Evolutionary conservation across 2,113 vertebrate species (phyloP).

Genomic region (Glaucidium brasilianum): DNA sequence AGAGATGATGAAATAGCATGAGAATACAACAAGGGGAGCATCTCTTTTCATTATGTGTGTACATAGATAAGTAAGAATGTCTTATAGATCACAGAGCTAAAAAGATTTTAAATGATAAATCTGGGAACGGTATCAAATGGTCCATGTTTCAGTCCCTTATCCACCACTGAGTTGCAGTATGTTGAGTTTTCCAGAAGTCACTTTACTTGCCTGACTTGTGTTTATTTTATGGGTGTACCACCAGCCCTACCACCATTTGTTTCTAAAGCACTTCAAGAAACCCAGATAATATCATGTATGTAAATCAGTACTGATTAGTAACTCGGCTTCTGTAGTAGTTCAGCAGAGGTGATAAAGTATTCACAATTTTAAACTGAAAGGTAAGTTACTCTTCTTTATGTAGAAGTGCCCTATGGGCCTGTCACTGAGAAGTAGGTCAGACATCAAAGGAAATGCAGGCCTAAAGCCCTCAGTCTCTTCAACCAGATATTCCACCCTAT

Average conservation of each 20-base stretch:
- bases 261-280: background rate
- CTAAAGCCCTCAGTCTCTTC: background rate
- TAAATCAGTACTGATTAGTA: background rate
- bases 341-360: background rate
- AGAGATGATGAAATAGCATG: background rate
- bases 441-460: background rate
- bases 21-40: background rate
- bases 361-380: background rate
- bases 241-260: background rate
- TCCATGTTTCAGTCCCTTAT: background rate
- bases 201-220: background rate
- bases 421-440: background rate
- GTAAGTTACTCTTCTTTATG: background rate
- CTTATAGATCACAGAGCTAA: background rate
- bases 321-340: background rate
- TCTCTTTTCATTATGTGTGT: background rate
- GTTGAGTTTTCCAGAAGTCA: background rate
- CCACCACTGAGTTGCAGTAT: background rate
- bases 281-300: background rate
- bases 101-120: background rate
- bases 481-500: background rate
- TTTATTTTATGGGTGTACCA: background rate
- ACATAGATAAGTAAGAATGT: background rate
- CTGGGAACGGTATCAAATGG: background rate
- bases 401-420: background rate